Percentiles rank a stretch among this genome's conserved stretches.
Conservation (phyloP, 2,888 invertebrate genomes). For the Cinara cedri region DNA sequence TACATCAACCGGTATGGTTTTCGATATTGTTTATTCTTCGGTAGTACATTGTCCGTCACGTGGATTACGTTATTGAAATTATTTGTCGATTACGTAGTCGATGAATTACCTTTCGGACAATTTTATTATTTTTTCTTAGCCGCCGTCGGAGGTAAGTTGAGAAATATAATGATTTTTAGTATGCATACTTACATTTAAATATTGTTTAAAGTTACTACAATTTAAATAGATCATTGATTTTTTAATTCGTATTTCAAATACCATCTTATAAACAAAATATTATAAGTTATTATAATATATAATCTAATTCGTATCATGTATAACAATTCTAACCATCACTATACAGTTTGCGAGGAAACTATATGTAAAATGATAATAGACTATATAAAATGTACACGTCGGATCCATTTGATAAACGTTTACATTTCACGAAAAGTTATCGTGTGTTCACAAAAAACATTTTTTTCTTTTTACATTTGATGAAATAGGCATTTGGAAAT, state of each 20-base stretch:
- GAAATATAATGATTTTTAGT: not conserved
- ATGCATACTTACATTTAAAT: not conserved
- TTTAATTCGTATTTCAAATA: too few species aligned
- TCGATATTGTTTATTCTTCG: constrained; percentile 20
- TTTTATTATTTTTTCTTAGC: not conserved
- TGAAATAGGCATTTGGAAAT: too few species aligned
- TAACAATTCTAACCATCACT: not conserved
- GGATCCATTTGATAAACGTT: too few species aligned
- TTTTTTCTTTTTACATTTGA: too few species aligned
- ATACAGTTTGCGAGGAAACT: too few species aligned
- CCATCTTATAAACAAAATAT: not conserved
- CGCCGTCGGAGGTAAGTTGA: constrained; percentile 22
- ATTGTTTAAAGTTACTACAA: not conserved
- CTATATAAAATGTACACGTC: too few species aligned
- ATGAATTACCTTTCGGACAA: not conserved
- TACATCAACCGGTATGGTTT: constrained; percentile 33
- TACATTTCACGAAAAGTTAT: too few species aligned
- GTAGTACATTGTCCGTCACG: not conserved
- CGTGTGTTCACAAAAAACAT: too few species aligned
- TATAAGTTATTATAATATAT: too few species aligned
- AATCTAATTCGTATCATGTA: not conserved
- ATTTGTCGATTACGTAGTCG: not conserved
- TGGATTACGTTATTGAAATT: not conserved
- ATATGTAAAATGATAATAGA: too few species aligned
- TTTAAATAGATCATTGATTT: too few species aligned